Percentiles rank a stretch among this genome's conserved stretches.
These are phyloP conservation scores for Scleropages formosus DNA, from an alignment of 2,797 vertebrate genomes.

Conservation along the genomic window DNA sequence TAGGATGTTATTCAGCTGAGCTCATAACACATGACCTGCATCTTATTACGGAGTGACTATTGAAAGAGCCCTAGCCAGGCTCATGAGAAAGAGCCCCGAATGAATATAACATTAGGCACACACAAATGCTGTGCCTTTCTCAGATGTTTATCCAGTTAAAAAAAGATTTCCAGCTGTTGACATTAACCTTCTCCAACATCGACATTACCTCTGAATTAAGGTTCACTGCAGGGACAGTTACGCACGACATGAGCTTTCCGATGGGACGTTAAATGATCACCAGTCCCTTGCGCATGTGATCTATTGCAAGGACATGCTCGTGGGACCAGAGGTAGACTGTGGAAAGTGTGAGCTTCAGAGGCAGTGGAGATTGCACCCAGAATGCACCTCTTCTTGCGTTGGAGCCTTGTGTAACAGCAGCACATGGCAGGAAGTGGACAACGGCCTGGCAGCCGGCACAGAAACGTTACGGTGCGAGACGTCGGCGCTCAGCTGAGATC, in stretches of 20 bases:
- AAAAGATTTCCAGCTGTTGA: neutral
- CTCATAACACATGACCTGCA: neutral
- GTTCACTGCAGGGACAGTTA: neutral
- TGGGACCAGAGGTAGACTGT: neutral
- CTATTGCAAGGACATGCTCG: neutral
- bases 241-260: neutral
- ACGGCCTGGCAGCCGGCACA: constrained; percentile 1
- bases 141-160: constrained; percentile 13
- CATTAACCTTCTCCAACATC: neutral
- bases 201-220: neutral
- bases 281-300: neutral
- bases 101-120: constrained; percentile 12
- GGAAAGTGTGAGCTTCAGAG: neutral
- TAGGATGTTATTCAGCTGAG: neutral
- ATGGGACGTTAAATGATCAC: constrained; percentile 15
- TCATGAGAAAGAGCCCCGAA: constrained; percentile 12
- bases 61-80: neutral
- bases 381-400: neutral
- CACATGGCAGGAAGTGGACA: constrained; percentile 2
- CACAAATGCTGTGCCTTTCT: constrained; percentile 8
- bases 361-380: neutral
- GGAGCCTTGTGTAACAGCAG: neutral
- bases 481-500: neutral
- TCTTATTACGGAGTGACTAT: constrained; percentile 1
- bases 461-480: constrained; percentile 4